Evolutionary conservation across 2,113 vertebrate genomes (phyloP).

Genomic region (Laterallus jamaicensis): DNA sequence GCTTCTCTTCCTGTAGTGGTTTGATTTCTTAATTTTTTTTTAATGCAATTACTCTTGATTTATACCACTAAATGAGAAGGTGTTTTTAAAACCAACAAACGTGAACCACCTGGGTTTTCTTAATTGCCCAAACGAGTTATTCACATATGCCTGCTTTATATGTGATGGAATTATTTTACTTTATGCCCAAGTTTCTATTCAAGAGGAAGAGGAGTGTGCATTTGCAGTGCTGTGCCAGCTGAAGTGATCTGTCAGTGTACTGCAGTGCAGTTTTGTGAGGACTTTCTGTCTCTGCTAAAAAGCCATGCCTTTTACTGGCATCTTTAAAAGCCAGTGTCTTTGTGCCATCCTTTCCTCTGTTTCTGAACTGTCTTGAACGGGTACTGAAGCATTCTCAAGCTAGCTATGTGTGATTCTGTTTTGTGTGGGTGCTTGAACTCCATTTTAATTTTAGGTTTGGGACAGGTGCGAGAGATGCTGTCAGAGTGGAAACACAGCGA

Average conservation of each 20-base stretch:
- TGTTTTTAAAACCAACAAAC: constrained; percentile 26
- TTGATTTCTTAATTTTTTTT: constrained; percentile 40
- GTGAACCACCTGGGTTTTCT: constrained; percentile 22
- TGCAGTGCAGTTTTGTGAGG: not conserved
- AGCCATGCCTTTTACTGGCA: not conserved
- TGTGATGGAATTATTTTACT: not conserved
- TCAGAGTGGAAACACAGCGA: not conserved
- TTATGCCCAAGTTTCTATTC: not conserved
- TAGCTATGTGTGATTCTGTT: not conserved
- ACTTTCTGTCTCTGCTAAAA: not conserved
- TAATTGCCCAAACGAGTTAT: constrained; percentile 26
- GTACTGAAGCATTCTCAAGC: not conserved
- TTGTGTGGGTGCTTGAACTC: not conserved
- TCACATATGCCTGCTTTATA: constrained; percentile 10
- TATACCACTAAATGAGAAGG: constrained; percentile 27
- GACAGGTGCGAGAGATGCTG: not conserved
- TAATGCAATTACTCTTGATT: constrained; percentile 56
- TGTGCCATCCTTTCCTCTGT: not conserved
- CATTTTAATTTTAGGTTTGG: not conserved
- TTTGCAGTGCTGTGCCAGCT: not conserved
- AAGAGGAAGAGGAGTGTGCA: not conserved
- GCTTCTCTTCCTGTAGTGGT: not conserved
- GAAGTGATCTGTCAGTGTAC: not conserved
- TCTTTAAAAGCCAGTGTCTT: not conserved
- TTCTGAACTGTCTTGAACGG: not conserved